Evolutionary conservation across 2,113 vertebrate species (phyloP).

Genomic region (Mormyrus iriodes): DNA sequence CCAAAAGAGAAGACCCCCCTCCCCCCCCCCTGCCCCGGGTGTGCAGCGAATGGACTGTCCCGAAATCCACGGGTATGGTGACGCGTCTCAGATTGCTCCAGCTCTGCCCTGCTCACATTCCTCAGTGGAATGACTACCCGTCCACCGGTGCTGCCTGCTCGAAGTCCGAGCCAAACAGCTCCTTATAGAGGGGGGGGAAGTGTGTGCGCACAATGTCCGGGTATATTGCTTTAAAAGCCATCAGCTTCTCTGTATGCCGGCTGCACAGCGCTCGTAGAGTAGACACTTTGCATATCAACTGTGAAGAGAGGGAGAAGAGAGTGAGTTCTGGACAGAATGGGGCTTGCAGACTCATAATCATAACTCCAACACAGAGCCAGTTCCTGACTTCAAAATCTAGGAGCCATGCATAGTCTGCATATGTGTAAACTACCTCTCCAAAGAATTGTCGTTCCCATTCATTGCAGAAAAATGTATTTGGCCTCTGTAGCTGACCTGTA

Average conservation of each 20-base stretch:
- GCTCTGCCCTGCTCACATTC: conserved; percentile 72
- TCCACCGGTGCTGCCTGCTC: conserved; percentile 77
- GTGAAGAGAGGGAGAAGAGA: conserved; percentile 33
- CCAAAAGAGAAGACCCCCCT: conserved; percentile 49
- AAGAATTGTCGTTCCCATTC: not conserved
- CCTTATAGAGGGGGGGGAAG: conserved; percentile 91
- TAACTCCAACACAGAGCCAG: not conserved
- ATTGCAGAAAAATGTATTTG: not conserved
- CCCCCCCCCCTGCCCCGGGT: conserved; percentile 36
- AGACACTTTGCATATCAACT: conserved; percentile 88
- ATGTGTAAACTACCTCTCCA: not conserved
- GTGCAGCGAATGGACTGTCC: conserved; percentile 83
- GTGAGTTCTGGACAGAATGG: not conserved
- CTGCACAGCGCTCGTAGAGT: conserved; percentile 81
- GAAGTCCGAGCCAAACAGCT: conserved; percentile 86
- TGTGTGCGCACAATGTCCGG: conserved; percentile 83
- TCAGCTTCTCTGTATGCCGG: conserved; percentile 86
- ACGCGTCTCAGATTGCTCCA: conserved; percentile 85
- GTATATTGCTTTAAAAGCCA: conserved; percentile 82
- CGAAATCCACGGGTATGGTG: conserved; percentile 78
- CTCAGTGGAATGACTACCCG: conserved; percentile 64
- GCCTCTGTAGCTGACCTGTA: not conserved
- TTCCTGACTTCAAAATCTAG: not conserved
- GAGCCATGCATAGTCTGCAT: not conserved
- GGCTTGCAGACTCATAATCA: not conserved